phyloP scores from a whole-genome alignment of 2,888 invertebrate species.

The Drosophila emarginata region DNA sequence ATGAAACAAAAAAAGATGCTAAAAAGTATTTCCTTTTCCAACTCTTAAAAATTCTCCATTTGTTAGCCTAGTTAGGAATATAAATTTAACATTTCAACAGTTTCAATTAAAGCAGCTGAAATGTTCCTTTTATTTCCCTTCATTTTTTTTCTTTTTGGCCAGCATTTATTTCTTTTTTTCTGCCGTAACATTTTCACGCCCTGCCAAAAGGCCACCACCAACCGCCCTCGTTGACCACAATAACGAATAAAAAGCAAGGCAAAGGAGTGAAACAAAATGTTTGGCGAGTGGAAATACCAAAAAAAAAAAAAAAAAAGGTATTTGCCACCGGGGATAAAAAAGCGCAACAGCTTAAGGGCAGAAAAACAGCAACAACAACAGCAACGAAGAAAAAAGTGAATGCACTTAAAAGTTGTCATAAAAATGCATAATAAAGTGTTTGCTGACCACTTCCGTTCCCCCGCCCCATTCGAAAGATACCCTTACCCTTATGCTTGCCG shows the following conservation, averaged over 20 bases:
- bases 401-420: conserved; percentile 62
- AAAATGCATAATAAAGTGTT: conserved; percentile 61
- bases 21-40: no score
- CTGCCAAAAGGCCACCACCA: background rate
- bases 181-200: conserved; percentile 41
- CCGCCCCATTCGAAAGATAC: conserved; percentile 28
- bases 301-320: conserved; percentile 37
- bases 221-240: conserved; percentile 24
- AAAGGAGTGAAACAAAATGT: conserved; percentile 23
- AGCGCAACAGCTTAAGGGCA: conserved; percentile 63
- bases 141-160: conserved; percentile 11
- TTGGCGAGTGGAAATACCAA: conserved; percentile 15
- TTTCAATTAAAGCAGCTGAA: background rate
- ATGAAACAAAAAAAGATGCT: no score
- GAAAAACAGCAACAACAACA: conserved; percentile 20
- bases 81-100: background rate
- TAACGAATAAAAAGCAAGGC: conserved; percentile 2
- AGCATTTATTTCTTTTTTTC: conserved; percentile 19
- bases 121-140: background rate
- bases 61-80: background rate
- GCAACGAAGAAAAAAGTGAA: conserved; percentile 13
- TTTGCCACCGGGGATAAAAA: conserved; percentile 43
- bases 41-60: no score
- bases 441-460: conserved; percentile 18
- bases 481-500: background rate